These are phyloP conservation scores for Tachycineta bicolor DNA, from an alignment of 2,113 vertebrate genomes.

Conservation along the genomic window DNA sequence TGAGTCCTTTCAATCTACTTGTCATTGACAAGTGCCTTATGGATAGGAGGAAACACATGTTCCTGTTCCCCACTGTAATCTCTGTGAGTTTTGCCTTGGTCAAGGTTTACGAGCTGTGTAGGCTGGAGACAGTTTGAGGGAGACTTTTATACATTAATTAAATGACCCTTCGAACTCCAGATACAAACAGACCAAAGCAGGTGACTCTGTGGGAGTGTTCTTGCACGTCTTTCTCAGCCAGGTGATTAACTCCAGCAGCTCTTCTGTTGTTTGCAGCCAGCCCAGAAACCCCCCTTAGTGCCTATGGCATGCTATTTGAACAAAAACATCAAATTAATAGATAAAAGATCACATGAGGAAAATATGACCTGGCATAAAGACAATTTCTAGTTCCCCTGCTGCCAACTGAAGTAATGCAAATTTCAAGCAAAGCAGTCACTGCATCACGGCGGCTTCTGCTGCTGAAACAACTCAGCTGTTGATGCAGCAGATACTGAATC, in stretches of 20 bases:
- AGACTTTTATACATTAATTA: not conserved
- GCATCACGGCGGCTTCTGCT: not conserved
- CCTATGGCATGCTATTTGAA: not conserved
- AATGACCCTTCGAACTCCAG: not conserved
- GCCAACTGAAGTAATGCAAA: not conserved
- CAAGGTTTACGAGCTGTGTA: not conserved
- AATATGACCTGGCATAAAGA: not conserved
- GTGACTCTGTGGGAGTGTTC: not conserved
- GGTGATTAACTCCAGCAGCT: not conserved
- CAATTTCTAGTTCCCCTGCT: not conserved
- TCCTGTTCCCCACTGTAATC: not conserved
- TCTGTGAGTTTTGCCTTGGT: not conserved
- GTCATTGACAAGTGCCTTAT: not conserved
- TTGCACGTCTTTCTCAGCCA: not conserved
- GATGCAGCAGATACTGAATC: not conserved
- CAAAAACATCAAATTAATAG: not conserved
- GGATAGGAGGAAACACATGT: accelerated
- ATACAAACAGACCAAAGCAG: not conserved
- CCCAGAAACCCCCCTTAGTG: not conserved
- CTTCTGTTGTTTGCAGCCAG: not conserved
- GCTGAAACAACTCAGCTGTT: not conserved
- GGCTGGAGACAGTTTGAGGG: not conserved
- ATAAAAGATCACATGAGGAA: not conserved
- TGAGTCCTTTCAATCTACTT: not conserved
- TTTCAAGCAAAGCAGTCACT: not conserved